Base-by-base conservation (phyloP, 2,113 vertebrate species). In the Ammodytes dubius region DNA sequence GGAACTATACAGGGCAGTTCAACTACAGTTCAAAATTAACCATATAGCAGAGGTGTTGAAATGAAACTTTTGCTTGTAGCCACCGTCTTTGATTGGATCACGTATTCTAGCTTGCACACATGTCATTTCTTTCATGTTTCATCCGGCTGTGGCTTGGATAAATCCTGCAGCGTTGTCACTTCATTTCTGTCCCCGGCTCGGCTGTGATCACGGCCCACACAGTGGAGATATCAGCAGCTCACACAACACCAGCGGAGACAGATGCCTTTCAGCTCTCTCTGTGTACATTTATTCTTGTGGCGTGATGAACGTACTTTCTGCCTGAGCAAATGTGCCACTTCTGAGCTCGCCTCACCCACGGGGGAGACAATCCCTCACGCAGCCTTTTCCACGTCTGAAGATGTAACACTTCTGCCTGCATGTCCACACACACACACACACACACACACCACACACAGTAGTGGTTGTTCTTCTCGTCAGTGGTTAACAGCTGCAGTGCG, bases 301-400 rank as follows among this genome's bases (percentile, higher is more conserved):
- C 66, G 75, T 72, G 74, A 89, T 69, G 42, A 65, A 84, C 69
- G 39, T 11, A n/a, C 45, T 73, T 10, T 37, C 66, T 74, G 64
- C 47, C 42, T 68, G 59, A 74, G 70, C 57, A 37, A 50, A 82
- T 60, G 69, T 49, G 68, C 78, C 80, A 81, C 85, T 74, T 73
- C 74, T 14, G 67, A 85, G 67, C 67, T 74, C 12, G 13, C 27
- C 78, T 81, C 56, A 49, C 64, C 65, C 63, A 17, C 66, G 50
- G 75, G 66, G 57, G 78, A 77, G 40, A 27, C 19, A 4, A 87
- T 79, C 87, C 87, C 67, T 89, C 86, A 90, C 19, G 8, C 64
- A 47, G 50, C 35, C 58, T 53, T 86, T 74, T 91, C 79, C 68
- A 72, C 59, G n/a, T 67, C 70, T 57, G 54, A 61, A 70, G 49